Evolutionary conservation across 2,888 invertebrate species (phyloP), one percentile per base, ranked within the genome.

Genomic region (Melanargia galathea): DNA sequence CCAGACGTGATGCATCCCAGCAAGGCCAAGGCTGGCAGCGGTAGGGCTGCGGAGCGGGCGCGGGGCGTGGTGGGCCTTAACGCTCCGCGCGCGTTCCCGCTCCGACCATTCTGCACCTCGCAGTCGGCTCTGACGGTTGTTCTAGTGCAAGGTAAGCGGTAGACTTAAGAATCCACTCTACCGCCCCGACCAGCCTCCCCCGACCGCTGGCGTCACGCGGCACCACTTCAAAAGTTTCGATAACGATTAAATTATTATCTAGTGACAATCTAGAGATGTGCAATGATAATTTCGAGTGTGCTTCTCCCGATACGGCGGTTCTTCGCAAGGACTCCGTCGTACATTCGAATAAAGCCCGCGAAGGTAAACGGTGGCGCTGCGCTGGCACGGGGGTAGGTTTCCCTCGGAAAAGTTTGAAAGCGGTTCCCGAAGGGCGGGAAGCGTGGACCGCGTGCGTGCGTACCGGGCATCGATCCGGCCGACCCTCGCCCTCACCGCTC

Each of bases 81-180:
- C 88, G 90, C 80, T 84, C 84, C 78, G 87, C 88, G 88, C 90
- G 83, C 83, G n/a, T n/a, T 85, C 86, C 87, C 86, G 80, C 84
- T 79, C 80, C 78, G 82, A 84, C 83, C 92, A 92, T 92, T 92
- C 92, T 90, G 86, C 92, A 90, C 90, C 90, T 89, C 87, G 92
- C 90, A 91, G 91, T 90, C 88, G 90, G 87, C 88, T 89, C 83
- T 87, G 82, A 90, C 90, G 90, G 92, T 92, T 90, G 92, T 91
- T 79, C 88, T 83, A 90, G 89, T 83, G 85, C 82, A 88, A 92
- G 92, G 92, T 92, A 92, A 92, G 91, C 88, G 82, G 87, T 85
- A 86, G 83, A 82, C 79, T 76, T 79, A 71, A 67, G 75, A 79
- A 78, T 75, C 71, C 76, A 75, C 75, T 82, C 73, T 80, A 77